phyloP scores from a whole-genome alignment of 2,888 invertebrate genomes.

The Xiphydria camelus region DNA sequence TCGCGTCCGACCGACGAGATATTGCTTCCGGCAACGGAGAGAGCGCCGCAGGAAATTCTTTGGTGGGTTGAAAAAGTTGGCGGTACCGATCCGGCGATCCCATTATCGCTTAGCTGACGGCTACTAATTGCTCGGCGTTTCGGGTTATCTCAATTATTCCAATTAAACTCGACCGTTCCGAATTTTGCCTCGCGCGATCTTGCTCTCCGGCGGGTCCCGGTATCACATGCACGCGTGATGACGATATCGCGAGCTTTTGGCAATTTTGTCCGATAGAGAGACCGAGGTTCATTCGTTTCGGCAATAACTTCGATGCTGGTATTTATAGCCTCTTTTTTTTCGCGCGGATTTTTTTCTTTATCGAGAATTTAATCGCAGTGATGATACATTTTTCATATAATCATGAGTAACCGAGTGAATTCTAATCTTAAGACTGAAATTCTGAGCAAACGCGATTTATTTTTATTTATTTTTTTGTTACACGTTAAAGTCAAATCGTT shows the following conservation, averaged over 20 bases:
- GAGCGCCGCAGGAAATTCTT: neutral
- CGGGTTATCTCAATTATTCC: constrained; percentile 36
- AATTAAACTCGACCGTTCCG: constrained; percentile 34
- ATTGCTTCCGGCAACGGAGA: neutral
- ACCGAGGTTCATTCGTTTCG: constrained; percentile 3
- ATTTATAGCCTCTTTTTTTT: no score
- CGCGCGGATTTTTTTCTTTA: no score
- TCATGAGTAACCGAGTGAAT: no score
- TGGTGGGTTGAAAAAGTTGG: neutral
- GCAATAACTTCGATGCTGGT: no score
- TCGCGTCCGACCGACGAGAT: neutral
- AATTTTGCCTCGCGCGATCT: constrained; percentile 21
- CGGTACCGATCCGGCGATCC: constrained; percentile 15
- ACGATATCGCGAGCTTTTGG: constrained; percentile 14
- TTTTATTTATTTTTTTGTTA: no score
- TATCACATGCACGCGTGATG: neutral
- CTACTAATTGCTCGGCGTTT: constrained; percentile 29
- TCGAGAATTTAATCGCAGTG: no score
- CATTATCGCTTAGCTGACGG: constrained; percentile 18
- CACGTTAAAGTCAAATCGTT: no score
- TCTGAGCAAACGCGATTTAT: no score
- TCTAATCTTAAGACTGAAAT: no score
- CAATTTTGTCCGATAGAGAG: constrained; percentile 9
- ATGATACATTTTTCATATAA: no score
- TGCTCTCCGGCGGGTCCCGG: neutral